phyloP scores from a whole-genome alignment of 2,797 vertebrate species.

The Leptoclinus maculatus region DNA sequence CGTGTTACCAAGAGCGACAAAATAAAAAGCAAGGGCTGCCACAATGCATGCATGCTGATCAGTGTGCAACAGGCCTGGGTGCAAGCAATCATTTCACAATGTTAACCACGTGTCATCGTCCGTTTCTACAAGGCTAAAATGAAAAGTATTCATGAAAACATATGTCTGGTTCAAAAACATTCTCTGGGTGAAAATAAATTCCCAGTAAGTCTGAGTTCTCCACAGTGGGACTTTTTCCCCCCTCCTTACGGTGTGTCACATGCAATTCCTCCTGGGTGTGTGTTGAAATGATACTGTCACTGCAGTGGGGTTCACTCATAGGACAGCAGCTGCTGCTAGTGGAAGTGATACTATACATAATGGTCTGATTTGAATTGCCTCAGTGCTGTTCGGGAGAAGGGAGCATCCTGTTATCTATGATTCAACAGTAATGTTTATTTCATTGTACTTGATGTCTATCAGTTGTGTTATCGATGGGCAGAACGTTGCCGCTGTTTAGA shows the following conservation, averaged over 20 bases:
- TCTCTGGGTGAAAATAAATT: conserved; percentile 24
- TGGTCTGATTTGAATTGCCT: conserved; percentile 37
- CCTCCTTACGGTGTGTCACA: neutral
- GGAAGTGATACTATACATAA: conserved; percentile 30
- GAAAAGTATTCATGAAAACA: neutral
- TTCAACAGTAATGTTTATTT: conserved; percentile 50
- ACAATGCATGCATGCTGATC: neutral
- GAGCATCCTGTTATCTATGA: conserved; percentile 39
- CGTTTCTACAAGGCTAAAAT: neutral
- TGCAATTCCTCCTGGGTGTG: neutral
- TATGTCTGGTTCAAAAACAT: neutral
- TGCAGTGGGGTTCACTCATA: conserved; percentile 38
- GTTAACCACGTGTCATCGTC: neutral
- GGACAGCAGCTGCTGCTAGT: conserved; percentile 40
- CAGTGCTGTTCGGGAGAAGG: conserved; percentile 23
- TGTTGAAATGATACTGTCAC: conserved; percentile 23
- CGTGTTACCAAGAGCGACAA: neutral
- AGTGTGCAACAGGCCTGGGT: neutral
- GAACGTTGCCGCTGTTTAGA: conserved; percentile 25
- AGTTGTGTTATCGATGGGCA: conserved; percentile 50
- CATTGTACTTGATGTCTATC: conserved; percentile 62
- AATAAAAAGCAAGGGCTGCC: neutral
- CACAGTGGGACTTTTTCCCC: neutral
- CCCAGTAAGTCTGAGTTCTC: conserved; percentile 6
- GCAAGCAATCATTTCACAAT: neutral